Evolutionary conservation across 64 coral and sea anemone genomes (phyloP).

Genomic region (Montipora sp.): DNA sequence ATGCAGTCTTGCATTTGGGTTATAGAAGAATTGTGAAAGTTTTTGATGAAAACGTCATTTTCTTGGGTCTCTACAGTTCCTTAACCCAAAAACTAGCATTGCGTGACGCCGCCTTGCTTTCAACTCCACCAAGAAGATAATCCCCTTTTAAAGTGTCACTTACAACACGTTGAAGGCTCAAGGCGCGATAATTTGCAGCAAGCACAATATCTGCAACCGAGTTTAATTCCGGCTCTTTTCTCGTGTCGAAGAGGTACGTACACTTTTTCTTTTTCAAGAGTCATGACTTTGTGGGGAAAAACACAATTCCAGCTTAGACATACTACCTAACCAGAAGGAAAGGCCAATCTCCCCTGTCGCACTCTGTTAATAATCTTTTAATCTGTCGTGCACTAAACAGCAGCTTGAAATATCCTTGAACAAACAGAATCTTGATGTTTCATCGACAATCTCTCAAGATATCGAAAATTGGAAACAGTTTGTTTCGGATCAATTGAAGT

Average conservation of each 20-base stretch:
- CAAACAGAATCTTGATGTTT: conserved; percentile 16
- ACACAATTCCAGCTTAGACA: background rate
- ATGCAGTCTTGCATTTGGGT: background rate
- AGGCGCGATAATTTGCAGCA: conserved; percentile 32
- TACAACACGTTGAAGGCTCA: background rate
- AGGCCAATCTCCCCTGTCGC: too few relatives aligned
- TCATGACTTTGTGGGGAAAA: background rate
- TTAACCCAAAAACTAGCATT: background rate
- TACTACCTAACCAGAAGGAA: too few relatives aligned
- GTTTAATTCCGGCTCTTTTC: background rate
- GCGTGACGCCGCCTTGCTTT: conserved; percentile 22
- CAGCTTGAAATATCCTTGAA: conserved; percentile 6
- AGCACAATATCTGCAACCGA: background rate
- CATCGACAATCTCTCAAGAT: background rate
- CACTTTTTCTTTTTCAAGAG: background rate
- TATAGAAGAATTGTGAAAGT: background rate
- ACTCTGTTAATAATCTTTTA: conserved; percentile 12
- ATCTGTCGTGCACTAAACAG: conserved; percentile 31
- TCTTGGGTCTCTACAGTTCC: background rate
- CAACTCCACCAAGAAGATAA: background rate
- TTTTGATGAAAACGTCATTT: background rate
- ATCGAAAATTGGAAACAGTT: background rate
- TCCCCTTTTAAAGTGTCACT: conserved; percentile 17
- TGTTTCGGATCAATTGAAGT: conserved; percentile 16
- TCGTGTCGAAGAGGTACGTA: background rate